Evolutionary conservation across 2,797 vertebrate genomes (phyloP).

Genomic region (Morus bassanus): DNA sequence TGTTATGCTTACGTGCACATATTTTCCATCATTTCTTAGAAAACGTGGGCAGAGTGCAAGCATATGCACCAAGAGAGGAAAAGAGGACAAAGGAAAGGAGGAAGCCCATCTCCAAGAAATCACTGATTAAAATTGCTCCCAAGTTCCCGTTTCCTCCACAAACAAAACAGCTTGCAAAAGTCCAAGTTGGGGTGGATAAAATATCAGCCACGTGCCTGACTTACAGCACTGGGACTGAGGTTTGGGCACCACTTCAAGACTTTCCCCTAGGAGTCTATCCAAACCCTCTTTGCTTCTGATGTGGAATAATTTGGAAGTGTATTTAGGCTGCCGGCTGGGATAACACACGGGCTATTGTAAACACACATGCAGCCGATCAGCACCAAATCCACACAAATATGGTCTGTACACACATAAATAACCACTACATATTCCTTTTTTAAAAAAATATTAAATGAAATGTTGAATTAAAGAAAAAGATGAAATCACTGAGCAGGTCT

Average conservation of each 20-base stretch:
- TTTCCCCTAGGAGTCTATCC: constrained; percentile 57
- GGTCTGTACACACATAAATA: background rate
- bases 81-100: background rate
- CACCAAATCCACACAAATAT: constrained; percentile 40
- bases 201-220: constrained; percentile 65
- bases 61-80: background rate
- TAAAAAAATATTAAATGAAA: background rate
- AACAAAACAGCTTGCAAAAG: background rate
- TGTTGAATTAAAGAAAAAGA: background rate
- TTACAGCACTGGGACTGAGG: constrained; percentile 56
- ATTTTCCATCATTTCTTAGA: background rate
- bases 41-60: background rate
- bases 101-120: background rate
- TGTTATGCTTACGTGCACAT: fast-evolving
- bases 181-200: constrained; percentile 22
- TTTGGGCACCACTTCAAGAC: constrained; percentile 68
- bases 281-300: constrained; percentile 46
- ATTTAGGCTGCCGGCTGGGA: constrained; percentile 44
- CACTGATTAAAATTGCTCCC: background rate
- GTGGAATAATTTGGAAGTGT: constrained; percentile 42
- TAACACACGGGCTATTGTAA: constrained; percentile 62
- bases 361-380: constrained; percentile 50
- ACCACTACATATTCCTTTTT: background rate
- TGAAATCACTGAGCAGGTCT: background rate
- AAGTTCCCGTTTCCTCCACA: background rate